Evolutionary conservation across 64 coral and sea anemone species (phyloP).

Genomic region (Hydrozoanthus tunicans): DNA sequence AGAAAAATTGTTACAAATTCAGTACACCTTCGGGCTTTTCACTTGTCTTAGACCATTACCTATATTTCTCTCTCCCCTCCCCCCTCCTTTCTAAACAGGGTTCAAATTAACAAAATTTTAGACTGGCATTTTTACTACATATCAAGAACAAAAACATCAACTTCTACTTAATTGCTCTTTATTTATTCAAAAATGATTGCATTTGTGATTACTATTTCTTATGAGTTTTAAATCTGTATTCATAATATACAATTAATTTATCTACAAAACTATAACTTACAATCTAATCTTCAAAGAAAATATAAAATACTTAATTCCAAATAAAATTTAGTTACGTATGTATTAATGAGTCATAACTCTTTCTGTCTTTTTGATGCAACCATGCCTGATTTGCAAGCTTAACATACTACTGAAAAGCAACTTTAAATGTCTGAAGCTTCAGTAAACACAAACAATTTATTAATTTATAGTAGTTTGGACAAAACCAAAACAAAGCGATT

Average conservation of each 20-base stretch:
- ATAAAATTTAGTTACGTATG: not conserved
- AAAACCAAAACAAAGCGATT: too few relatives aligned
- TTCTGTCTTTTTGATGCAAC: too few relatives aligned
- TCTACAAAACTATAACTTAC: constrained; percentile 35
- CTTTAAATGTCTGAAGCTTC: too few relatives aligned
- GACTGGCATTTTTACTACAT: not conserved
- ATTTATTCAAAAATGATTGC: constrained; percentile 12
- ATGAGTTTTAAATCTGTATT: constrained; percentile 21
- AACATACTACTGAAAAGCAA: too few relatives aligned
- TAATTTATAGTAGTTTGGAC: too few relatives aligned
- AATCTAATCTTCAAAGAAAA: not conserved
- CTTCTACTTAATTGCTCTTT: not conserved
- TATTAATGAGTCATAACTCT: not conserved
- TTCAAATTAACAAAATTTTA: too few relatives aligned
- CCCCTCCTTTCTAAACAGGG: too few relatives aligned
- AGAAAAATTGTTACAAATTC: too few relatives aligned
- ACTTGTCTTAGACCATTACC: not conserved
- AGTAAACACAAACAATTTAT: too few relatives aligned
- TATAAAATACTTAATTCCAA: not conserved
- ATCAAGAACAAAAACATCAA: not conserved
- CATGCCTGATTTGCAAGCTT: too few relatives aligned
- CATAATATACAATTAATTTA: constrained; percentile 28
- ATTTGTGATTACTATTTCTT: constrained; percentile 32
- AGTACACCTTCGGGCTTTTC: too few relatives aligned
- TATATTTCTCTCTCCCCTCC: not conserved